Conservation (phyloP, 37 sponge, comb jelly and placozoan genomes). For the Dysidea cf. avara region DNA sequence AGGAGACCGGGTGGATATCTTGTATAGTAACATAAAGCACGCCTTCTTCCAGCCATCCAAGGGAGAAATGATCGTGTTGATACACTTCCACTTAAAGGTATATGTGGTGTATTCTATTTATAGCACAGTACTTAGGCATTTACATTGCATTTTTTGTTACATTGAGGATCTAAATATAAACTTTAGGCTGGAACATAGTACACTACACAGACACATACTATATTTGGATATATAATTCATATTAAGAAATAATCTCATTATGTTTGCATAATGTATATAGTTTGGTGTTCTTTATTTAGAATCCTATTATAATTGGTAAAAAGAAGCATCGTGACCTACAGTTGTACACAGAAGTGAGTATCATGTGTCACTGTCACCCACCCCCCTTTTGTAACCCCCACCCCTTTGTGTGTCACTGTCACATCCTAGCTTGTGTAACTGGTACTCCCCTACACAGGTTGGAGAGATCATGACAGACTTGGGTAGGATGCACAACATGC, state of each 20-base stretch:
- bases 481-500: constrained; percentile 91
- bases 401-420: background rate
- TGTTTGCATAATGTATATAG: too few relatives aligned
- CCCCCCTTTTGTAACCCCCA: background rate
- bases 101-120: background rate
- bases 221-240: too few relatives aligned
- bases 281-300: constrained; percentile 36
- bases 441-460: constrained; percentile 41
- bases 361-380: background rate
- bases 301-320: constrained; percentile 93
- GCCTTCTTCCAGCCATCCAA: constrained; percentile 99
- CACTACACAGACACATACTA: too few relatives aligned
- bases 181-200: too few relatives aligned
- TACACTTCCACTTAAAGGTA: constrained; percentile 85
- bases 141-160: background rate
- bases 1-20: constrained; percentile 89
- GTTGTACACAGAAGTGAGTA: constrained; percentile 92
- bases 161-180: background rate
- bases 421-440: background rate
- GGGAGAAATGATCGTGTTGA: constrained; percentile 90
- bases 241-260: too few relatives aligned
- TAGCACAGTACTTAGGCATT: background rate
- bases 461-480: constrained; percentile 98
- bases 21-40: constrained; percentile 91
- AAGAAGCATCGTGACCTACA: constrained; percentile 95